phyloP scores from a whole-genome alignment of 2,797 vertebrate genomes.

The Remorina albescens region DNA sequence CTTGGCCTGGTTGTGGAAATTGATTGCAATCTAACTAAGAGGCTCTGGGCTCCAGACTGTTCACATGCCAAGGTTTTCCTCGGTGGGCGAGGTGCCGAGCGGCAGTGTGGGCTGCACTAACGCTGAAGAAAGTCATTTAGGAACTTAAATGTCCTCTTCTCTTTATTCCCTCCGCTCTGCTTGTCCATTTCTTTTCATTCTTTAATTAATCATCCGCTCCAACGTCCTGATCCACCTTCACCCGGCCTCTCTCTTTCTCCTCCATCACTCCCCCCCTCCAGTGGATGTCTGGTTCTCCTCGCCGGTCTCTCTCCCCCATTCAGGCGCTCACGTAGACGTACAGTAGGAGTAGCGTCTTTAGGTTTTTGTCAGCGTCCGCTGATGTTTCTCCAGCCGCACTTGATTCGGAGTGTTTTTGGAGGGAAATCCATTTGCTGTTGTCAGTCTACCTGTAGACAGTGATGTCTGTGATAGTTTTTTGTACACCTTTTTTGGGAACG shows the following conservation, averaged over 20 bases:
- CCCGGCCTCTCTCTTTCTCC: conserved; percentile 46
- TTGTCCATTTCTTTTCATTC: conserved; percentile 65
- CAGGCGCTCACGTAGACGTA: conserved; percentile 50
- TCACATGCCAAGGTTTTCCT: conserved; percentile 61
- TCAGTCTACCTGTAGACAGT: conserved; percentile 53
- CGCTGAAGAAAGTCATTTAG: conserved; percentile 67
- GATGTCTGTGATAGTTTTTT: conserved; percentile 69
- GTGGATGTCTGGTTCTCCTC: conserved; percentile 63
- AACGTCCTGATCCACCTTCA: conserved; percentile 75
- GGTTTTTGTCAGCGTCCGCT: conserved; percentile 35
- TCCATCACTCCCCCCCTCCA: conserved; percentile 40
- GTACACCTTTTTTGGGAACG: conserved; percentile 62
- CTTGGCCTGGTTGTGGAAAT: conserved; percentile 69
- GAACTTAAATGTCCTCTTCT: conserved; percentile 61
- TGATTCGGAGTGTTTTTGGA: conserved; percentile 20
- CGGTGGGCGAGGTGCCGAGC: conserved; percentile 53
- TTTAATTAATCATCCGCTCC: conserved; percentile 78
- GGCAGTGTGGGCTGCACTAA: conserved; percentile 41
- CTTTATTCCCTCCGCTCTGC: conserved; percentile 18
- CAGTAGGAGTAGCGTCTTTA: conserved; percentile 60
- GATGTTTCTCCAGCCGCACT: conserved; percentile 29
- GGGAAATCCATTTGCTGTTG: conserved; percentile 58
- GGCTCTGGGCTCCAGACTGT: conserved; percentile 68
- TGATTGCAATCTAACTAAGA: conserved; percentile 79
- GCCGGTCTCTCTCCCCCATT: conserved; percentile 42